Evolutionary conservation across 2,113 vertebrate species (phyloP).

Genomic region (Laticauda laticaudata): DNA sequence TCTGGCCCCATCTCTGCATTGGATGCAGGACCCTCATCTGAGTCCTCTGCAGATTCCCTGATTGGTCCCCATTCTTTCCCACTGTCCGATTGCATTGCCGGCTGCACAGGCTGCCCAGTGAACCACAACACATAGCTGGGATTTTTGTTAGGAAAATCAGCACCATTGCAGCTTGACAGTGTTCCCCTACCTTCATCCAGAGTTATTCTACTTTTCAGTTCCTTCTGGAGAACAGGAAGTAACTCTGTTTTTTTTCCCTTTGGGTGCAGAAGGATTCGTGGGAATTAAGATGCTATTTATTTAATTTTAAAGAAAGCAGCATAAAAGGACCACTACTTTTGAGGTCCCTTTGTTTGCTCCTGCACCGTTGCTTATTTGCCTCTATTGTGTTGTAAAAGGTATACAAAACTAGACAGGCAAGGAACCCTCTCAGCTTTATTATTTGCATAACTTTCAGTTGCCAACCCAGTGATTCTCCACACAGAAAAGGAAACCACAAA

Average conservation of each 20-base stretch:
- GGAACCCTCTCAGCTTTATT: neutral
- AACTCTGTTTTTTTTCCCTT: neutral
- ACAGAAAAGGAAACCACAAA: neutral
- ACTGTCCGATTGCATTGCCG: too few species aligned
- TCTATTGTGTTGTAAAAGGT: neutral
- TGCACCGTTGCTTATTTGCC: neutral
- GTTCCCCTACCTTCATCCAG: neutral
- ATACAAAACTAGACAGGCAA: neutral
- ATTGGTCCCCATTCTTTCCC: too few species aligned
- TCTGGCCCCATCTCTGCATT: too few species aligned
- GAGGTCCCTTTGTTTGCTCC: neutral
- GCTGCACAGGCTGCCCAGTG: too few species aligned
- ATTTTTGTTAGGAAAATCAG: neutral
- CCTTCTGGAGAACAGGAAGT: neutral
- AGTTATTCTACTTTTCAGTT: neutral
- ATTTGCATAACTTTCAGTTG: neutral
- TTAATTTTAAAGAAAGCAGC: neutral
- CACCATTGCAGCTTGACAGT: neutral
- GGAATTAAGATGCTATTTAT: neutral
- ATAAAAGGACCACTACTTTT: neutral
- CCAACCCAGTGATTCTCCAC: neutral
- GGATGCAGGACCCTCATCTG: too few species aligned
- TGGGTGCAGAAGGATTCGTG: neutral
- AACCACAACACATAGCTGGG: neutral
- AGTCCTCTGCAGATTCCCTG: too few species aligned